Evolutionary conservation across 2,888 invertebrate species (phyloP), one percentile per base, ranked within the genome.

Genomic region (Drosophila borborema): DNA sequence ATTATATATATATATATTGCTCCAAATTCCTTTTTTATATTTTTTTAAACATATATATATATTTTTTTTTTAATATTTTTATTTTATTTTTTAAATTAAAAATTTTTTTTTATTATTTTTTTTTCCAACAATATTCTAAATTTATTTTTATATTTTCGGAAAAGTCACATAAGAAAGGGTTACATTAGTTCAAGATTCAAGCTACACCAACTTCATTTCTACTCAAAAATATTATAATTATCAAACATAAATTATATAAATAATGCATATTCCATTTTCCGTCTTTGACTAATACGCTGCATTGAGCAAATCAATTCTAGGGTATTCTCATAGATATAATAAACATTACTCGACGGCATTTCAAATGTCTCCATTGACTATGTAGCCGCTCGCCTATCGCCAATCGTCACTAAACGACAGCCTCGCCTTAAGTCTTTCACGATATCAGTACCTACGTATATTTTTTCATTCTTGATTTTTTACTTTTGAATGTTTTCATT

Each of bases 341-440:
- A 66, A 69, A 69, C 45, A 56, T 64, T 66, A 20, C 46, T 71
- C 59, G 54, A 59, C 64, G 67, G 55, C 62, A 58, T 77, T 68
- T 72, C 9, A 55, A 60, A 72, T 77, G 70, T 72, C 62, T 80
- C 48, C 45, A 55, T 77, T 20, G 69, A 54, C 54, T 41, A 45
- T 23, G 53, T 66, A 60, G 54, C 55, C 51, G 63, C 48, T 72
- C 20, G 55, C 20, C 74, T 67, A 74, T 69, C 63, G 65, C 53
- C 64, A 65, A 77, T 72, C 66, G 65, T 49, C 59, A 49, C 58
- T 76, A 64, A 75, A 65, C 60, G 69, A 73, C 31, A 55, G 72
- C 69, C 81, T 69, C 81, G 81, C 81, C 81, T 79, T 53, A 38
- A 55, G 41, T 45, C 51, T 46, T 49, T 49, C 7, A 59, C 51